Evolutionary conservation across 2,888 invertebrate genomes (phyloP), one percentile per base, ranked within the genome.

Genomic region (Thera obeliscata): DNA sequence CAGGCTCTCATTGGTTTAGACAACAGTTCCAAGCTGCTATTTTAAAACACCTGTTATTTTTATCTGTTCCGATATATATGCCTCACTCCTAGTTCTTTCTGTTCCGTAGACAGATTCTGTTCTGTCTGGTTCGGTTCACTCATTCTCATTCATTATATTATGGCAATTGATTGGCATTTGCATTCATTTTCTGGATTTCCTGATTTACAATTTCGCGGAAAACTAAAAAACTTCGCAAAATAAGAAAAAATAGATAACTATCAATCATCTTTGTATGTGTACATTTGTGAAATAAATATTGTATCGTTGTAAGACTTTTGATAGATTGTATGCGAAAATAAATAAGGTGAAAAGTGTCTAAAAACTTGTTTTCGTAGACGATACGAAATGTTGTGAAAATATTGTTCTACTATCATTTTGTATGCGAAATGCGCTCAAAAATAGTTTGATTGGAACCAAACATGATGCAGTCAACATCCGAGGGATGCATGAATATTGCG

Each of bases 391-490:
- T 83, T 80, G 82, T 85, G 85, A 86, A 81, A 84, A 79, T 78
- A 79, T 75, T 76, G 75, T 79, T 46, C 66, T 71, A 22, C 0
- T 6, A 77, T 73, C 75, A 70, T 61, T 70, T 73, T 76, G 66
- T 70, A 72, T 65, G 62, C 68, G 74, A 81, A 77, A 84, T 86
- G 85, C 83, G 67, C 82, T 73, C 65, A 69, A 70, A 68, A 79
- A 77, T 74, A 81, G 78, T 76, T 74, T 80, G 74, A 74, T 78
- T 74, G 67, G 64, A 72, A 74, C 69, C 75, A 76, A 87, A 79
- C 77, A 92, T 88, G 88, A 93, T 93, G 93, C 93, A 93, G 87
- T 87, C 93, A 65, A 86, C 90, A 55, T 87, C 93, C 35, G 93
- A 93, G 72, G 91, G 92, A 70, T 91, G 92, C 77, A 87, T 93